Base-by-base conservation (phyloP, 1,140 invertebrate species). In the Cepaea nemoralis region DNA sequence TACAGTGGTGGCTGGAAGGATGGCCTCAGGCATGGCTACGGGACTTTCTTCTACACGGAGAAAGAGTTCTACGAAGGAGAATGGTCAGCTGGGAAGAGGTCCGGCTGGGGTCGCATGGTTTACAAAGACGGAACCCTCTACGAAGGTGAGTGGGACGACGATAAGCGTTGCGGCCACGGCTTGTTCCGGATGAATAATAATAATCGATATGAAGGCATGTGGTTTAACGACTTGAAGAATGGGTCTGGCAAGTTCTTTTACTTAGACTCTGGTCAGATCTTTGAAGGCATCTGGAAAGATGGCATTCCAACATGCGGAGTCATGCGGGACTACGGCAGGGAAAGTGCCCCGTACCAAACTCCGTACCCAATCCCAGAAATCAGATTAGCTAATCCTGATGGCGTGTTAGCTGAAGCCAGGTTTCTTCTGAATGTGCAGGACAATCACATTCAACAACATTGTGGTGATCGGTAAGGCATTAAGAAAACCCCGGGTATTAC, bases 71-170 rank as follows among this genome's bases (percentile, higher is more conserved):
- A 91, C 86, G 92, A 92, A 85, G 92, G 92, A 0, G 91, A 92
- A 83, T 92, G 90, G 90, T 91, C 91, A 80, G 88, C 85, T 31
- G 91, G 89, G 48, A 90, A 92, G 74, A 79, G 91, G 78, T 90
- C 89, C 83, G 92, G 92, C 33, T 92, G 92, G 91, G 92, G 92
- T 37, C 79, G 91, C 31, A 91, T 92, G 91, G 91, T 91, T 82
- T 91, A 88, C 82, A 81, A 85, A 63, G 91, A 92, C 88, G 91
- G 91, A 12, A 89, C 88, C 45, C 91, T 91, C 39, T 92, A 92
- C 84, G 92, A 92, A 85, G 92, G 92, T 70, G 91, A 92, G 84
- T 92, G 92, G 92, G 89, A 84, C 76, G 90, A 92, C 86, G 91
- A 91, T 76, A 70, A 89, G 76, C 78, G 91, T 73, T 89, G 87